Evolutionary conservation across 2,888 invertebrate genomes (phyloP).

Genomic region (Pseudococcus viburni): DNA sequence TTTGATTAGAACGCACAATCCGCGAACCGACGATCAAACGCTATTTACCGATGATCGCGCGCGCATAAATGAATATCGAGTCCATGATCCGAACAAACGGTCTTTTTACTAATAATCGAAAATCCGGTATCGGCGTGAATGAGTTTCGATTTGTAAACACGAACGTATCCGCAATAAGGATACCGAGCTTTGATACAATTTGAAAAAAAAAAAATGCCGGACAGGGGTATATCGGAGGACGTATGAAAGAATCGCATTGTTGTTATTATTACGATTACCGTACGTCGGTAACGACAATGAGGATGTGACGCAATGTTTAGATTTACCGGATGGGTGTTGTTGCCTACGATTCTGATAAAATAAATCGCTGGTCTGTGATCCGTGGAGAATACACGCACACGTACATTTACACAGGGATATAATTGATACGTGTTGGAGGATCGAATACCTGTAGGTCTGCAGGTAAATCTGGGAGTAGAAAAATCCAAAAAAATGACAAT

Average conservation of each 20-base stretch:
- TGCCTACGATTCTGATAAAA: conserved; percentile 58
- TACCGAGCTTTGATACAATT: conserved; percentile 59
- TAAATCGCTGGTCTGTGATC: conserved; percentile 64
- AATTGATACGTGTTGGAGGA: conserved; percentile 29
- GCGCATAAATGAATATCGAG: conserved; percentile 38
- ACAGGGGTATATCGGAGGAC: conserved; percentile 28
- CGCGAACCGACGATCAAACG: conserved; percentile 53
- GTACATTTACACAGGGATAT: neutral
- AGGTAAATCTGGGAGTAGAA: neutral
- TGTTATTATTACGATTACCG: conserved; percentile 44
- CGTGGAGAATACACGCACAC: conserved; percentile 54
- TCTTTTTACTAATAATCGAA: conserved; percentile 64
- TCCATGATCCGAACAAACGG: conserved; percentile 56
- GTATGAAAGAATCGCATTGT: neutral
- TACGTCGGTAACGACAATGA: conserved; percentile 57
- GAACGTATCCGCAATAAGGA: conserved; percentile 49
- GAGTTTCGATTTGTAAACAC: conserved; percentile 23
- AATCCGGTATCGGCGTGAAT: conserved; percentile 64
- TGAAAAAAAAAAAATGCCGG: conserved; percentile 28
- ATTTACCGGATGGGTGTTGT: conserved; percentile 65
- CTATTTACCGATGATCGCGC: conserved; percentile 58
- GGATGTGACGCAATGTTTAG: conserved; percentile 65
- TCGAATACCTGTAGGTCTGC: neutral
- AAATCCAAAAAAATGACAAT: neutral
- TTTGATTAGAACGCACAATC: conserved; percentile 20